phyloP scores from a whole-genome alignment of 2,797 vertebrate genomes.

The Neoniphon sammara region DNA sequence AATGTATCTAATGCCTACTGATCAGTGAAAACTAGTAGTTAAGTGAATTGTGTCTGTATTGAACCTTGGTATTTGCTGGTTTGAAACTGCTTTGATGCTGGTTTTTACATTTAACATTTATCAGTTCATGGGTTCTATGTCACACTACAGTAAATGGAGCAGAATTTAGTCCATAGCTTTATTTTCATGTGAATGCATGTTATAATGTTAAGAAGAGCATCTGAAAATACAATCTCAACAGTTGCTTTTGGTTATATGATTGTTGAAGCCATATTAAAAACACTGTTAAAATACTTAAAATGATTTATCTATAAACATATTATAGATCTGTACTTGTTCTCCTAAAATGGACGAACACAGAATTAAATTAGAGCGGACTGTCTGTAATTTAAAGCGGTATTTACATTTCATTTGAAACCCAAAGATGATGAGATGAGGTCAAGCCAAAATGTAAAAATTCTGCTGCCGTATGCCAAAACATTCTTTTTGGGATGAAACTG shows the following conservation, averaged over 20 bases:
- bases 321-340: conserved; percentile 49
- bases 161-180: conserved; percentile 11
- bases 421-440: conserved; percentile 23
- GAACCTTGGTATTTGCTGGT: conserved; percentile 10
- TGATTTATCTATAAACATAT: conserved; percentile 37
- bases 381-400: conserved; percentile 35
- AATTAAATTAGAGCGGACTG: conserved; percentile 53
- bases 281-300: conserved; percentile 52
- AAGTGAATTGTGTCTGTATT: conserved; percentile 16
- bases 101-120: conserved; percentile 30
- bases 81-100: conserved; percentile 22
- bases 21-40: conserved; percentile 32
- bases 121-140: conserved; percentile 27
- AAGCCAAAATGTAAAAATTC: conserved; percentile 18
- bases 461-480: conserved; percentile 8
- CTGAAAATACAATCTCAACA: conserved; percentile 40
- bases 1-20: conserved; percentile 30
- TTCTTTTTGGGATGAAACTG: conserved; percentile 19
- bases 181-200: conserved; percentile 34
- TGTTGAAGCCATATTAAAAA: conserved; percentile 40
- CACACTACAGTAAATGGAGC: conserved; percentile 32
- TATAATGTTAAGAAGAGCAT: conserved; percentile 29
- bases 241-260: conserved; percentile 39
- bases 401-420: conserved; percentile 33
- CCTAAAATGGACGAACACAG: conserved; percentile 36